Evolutionary conservation across 2,113 vertebrate species (phyloP), one percentile per base, ranked within the genome.

Genomic region (Etheostoma cragini): DNA sequence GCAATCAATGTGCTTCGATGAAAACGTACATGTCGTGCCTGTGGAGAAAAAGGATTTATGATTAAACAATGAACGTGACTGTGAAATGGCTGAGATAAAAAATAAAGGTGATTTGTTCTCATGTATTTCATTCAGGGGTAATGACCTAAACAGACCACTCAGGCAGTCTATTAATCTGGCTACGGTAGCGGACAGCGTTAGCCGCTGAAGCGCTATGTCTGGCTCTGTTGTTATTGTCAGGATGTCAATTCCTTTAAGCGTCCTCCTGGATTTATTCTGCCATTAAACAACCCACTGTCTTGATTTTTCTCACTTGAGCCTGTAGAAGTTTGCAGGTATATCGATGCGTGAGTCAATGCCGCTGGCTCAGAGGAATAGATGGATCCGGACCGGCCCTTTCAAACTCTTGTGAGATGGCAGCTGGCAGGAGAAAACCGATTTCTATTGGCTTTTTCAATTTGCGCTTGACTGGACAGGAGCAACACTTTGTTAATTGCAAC

Each of bases 191-290:
- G 76, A 72, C 57, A 38, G 42, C 42, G 13, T 5, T 42, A 53
- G 61, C 42, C n/a, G 45, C 83, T 70, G 83, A 86, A 78, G 81
- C 58, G 11, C 72, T 88, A 81, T 72, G 78, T 84, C 78, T 74
- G 3, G 22, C 64, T 86, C 24, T 66, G 73, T 70, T 87, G 54
- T 81, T 85, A 77, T 81, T 87, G 88, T 91, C 88, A 85, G 79
- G 53, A 65, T 84, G 68, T 92, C 85, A 90, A 93, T 91, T 90
- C 42, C 72, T 90, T 78, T 78, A 87, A 92, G 83, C 58, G 65
- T 89, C 84, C 62, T 72, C 46, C 78, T 80, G 78, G 91, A 91
- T 93, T 92, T 90, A 91, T 91, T 89, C 83, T 84, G 91, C 88
- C 90, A 86, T 93, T 91, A 91, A 87, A 91, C 90, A 88, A 80